These are phyloP conservation scores for Catostomus latipinnis DNA, from an alignment of 2,797 vertebrate species.

Conservation along the genomic window DNA sequence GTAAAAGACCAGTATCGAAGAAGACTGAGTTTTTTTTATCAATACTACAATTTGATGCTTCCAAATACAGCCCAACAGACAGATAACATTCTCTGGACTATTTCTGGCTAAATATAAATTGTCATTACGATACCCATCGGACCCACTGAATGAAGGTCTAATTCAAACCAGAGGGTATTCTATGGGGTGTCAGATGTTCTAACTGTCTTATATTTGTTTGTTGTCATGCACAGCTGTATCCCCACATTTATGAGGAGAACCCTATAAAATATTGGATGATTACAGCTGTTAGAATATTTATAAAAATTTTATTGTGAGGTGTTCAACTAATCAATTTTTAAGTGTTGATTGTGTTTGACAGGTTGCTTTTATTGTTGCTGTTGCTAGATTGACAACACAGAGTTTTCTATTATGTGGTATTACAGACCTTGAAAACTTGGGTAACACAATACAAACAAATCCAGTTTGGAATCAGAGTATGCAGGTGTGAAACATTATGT, in stretches of 20 bases:
- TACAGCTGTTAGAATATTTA: constrained; percentile 33
- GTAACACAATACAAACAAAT: constrained; percentile 28
- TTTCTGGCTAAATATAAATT: constrained; percentile 58
- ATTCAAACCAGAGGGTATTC: constrained; percentile 56
- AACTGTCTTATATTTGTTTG: constrained; percentile 40
- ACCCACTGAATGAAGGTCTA: constrained; percentile 55
- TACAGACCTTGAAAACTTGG: constrained; percentile 23
- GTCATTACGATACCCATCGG: constrained; percentile 57
- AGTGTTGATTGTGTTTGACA: constrained; percentile 32
- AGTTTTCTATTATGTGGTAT: constrained; percentile 23
- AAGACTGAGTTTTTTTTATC: constrained; percentile 48
- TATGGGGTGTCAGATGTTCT: constrained; percentile 42
- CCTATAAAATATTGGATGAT: constrained; percentile 26
- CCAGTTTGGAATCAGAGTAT: constrained; percentile 34
- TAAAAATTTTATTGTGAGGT: not conserved
- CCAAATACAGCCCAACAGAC: constrained; percentile 48
- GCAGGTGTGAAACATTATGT: constrained; percentile 6
- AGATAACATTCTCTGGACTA: constrained; percentile 59
- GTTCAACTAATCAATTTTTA: constrained; percentile 20
- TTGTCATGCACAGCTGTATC: constrained; percentile 51
- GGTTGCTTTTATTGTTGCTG: constrained; percentile 45
- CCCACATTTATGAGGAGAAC: constrained; percentile 1
- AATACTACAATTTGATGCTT: constrained; percentile 43
- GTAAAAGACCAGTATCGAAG: constrained; percentile 42
- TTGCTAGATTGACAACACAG: constrained; percentile 30